phyloP scores from a whole-genome alignment of 2,888 invertebrate species.

The Tipula helvola region DNA sequence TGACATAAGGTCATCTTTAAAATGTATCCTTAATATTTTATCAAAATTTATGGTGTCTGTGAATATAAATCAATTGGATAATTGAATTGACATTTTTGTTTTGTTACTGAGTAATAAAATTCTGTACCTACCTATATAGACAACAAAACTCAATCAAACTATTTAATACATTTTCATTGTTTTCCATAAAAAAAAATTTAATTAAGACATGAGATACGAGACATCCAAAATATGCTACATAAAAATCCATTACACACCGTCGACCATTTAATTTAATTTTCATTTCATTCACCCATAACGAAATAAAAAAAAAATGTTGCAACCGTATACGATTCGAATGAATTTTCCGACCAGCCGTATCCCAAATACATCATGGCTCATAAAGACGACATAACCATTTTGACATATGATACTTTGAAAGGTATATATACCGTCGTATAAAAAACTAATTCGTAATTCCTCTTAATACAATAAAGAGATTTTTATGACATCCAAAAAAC shows the following conservation, averaged over 20 bases:
- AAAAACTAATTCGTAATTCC: background rate
- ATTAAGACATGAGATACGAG: background rate
- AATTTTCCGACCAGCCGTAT: background rate
- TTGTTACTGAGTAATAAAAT: background rate
- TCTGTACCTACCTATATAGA: background rate
- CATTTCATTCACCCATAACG: background rate
- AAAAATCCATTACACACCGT: background rate
- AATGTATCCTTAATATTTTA: background rate
- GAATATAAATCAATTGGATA: background rate
- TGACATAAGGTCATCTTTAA: background rate
- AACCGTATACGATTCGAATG: background rate
- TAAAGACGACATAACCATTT: background rate
- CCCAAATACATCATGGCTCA: background rate
- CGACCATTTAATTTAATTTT: background rate
- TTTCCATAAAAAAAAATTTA: background rate
- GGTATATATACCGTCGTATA: background rate
- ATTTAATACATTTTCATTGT: background rate
- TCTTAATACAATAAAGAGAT: background rate
- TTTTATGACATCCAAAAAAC: background rate
- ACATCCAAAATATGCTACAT: background rate
- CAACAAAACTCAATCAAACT: background rate
- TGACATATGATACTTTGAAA: background rate
- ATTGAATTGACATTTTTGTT: background rate
- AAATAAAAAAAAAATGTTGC: background rate
- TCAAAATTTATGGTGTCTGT: background rate